These are phyloP conservation scores for Andricus grossulariae DNA, from an alignment of 1,140 invertebrate species.

Conservation along the genomic window DNA sequence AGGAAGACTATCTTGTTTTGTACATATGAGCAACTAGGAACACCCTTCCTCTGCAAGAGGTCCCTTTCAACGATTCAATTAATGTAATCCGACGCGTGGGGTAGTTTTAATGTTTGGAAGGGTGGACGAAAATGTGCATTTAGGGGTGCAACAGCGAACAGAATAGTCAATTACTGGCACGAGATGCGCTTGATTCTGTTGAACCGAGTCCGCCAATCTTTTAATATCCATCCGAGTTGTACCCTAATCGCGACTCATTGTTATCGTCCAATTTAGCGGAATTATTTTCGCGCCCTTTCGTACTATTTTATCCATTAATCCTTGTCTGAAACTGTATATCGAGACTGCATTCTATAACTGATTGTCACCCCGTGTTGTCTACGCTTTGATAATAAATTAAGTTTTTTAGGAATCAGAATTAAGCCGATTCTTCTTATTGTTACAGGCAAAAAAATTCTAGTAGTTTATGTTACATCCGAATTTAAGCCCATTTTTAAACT, in stretches of 20 bases:
- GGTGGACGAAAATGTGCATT: constrained; percentile 13
- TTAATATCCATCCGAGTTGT: constrained; percentile 19
- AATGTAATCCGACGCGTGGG: constrained; percentile 29
- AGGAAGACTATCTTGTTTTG: not conserved
- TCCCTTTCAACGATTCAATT: constrained; percentile 24
- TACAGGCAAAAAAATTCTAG: too few relatives aligned
- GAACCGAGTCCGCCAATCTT: not conserved
- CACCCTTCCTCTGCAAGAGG: not conserved
- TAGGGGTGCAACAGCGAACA: constrained; percentile 19
- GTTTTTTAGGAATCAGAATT: not conserved
- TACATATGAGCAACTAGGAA: constrained; percentile 1
- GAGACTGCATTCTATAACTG: not conserved
- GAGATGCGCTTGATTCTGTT: constrained; percentile 9
- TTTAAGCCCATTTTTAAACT: too few relatives aligned
- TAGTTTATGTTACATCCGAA: too few relatives aligned
- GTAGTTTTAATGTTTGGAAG: constrained; percentile 10
- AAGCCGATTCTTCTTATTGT: too few relatives aligned
- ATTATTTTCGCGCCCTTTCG: constrained; percentile 28
- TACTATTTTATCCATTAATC: constrained; percentile 20
- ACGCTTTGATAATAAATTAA: constrained; percentile 10
- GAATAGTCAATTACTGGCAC: constrained; percentile 25
- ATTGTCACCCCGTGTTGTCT: not conserved
- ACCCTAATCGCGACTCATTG: constrained; percentile 6
- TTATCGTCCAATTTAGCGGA: constrained; percentile 24
- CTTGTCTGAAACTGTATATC: not conserved